Conservation (phyloP, 2,113 vertebrate species). For the Lepus americanus region DNA sequence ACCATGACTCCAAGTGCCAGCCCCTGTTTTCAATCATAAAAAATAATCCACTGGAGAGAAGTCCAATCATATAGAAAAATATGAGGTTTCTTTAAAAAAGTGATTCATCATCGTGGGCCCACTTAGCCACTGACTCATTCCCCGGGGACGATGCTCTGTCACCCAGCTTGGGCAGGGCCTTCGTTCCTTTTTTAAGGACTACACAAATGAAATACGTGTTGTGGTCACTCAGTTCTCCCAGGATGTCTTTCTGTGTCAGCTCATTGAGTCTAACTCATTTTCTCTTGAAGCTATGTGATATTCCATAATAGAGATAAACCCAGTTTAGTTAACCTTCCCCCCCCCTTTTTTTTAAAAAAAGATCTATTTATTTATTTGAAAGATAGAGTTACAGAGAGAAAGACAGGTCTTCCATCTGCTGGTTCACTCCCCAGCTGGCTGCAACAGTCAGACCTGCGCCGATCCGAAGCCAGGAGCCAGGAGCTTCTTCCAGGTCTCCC, state of each 20-base stretch:
- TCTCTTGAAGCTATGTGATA: neutral
- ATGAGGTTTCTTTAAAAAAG: neutral
- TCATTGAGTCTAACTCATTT: conserved; percentile 38
- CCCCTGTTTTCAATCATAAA: conserved; percentile 53
- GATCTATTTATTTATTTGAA: too few species aligned
- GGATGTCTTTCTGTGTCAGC: neutral
- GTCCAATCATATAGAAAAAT: neutral
- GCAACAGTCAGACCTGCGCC: too few species aligned
- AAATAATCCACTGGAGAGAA: neutral
- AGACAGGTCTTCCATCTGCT: too few species aligned
- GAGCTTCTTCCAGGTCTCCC: too few species aligned
- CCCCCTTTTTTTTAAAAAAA: neutral
- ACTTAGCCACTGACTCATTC: neutral
- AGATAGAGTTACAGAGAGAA: too few species aligned
- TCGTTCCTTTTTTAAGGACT: neutral
- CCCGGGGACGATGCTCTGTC: neutral
- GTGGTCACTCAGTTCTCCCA: neutral
- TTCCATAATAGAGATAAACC: neutral
- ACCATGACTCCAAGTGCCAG: too few species aligned
- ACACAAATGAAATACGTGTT: neutral
- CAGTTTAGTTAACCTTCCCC: conserved; percentile 4
- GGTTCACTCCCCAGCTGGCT: too few species aligned
- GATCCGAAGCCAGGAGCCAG: too few species aligned
- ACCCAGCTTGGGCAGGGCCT: neutral
- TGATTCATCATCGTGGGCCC: neutral